phyloP scores from a whole-genome alignment of 1,140 invertebrate genomes.

The Phymorhynchus buccinoides region DNA sequence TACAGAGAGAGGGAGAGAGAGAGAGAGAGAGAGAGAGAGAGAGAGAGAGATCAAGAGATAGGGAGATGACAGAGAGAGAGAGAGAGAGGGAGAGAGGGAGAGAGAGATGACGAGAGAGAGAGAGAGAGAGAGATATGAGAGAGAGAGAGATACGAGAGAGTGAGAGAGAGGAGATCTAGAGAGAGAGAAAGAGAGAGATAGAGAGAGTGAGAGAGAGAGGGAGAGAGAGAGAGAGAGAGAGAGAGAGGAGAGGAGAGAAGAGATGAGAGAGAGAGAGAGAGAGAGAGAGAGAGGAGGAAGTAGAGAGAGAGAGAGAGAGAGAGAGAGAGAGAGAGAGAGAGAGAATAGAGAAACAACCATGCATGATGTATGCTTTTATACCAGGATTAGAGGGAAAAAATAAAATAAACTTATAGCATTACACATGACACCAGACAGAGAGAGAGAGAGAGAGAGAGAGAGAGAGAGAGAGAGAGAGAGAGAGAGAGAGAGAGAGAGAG shows the following conservation, averaged over 20 bases:
- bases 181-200: background rate
- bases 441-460: background rate
- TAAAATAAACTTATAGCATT: too few relatives aligned
- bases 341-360: too few relatives aligned
- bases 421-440: too few relatives aligned
- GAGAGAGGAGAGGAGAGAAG: background rate
- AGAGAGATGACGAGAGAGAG: background rate
- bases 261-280: background rate
- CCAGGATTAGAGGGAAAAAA: too few relatives aligned
- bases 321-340: background rate
- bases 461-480: background rate
- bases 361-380: background rate
- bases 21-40: constrained; percentile 3
- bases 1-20: background rate
- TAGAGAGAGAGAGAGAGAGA: background rate
- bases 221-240: constrained; percentile 8
- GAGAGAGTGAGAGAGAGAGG: too few relatives aligned
- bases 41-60: background rate
- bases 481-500: background rate
- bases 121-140: background rate
- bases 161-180: too few relatives aligned
- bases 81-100: background rate
- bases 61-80: too few relatives aligned
- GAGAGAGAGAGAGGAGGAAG: background rate
- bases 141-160: too few relatives aligned